Evolutionary conservation across 2,888 invertebrate species (phyloP), one percentile per base, ranked within the genome.

Genomic region (Conops quadrifasciatus): DNA sequence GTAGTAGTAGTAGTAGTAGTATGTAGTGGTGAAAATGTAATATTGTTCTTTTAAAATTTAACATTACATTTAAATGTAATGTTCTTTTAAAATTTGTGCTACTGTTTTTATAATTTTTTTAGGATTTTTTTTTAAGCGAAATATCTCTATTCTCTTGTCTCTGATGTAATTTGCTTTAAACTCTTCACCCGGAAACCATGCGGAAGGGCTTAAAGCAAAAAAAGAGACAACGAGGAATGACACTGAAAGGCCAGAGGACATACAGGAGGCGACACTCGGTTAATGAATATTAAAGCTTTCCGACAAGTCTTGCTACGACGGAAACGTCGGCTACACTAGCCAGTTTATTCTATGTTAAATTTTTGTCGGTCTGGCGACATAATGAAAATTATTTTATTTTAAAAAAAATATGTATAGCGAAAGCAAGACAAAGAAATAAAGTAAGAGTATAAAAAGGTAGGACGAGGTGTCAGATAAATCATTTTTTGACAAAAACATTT

Each of bases 261-360:
- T 59, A 26, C 59, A 26, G 59, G 30, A 36, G 36, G 5, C 36
- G 36, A 59, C 59, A 59, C 59, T 30, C 30, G 16, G 59, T 59
- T 59, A 59, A 63, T 63, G 43, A 63, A 63, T 63, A 64, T 47
- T 49, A n/a, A 53, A 53, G 53, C 21, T 13, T 63, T 15, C 62
- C 62, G 43, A 43, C 43, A 53, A 26, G 5, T 36, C 49, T 21
- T 47, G 36, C 4, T 36, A 36, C 26, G 56, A n/a, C n/a, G 21
- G n/a, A 16, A 24, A 11, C 13, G 13, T 19, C 56, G 13, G 2
- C 21, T 56, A 26, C 56, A 16, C 21, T 56, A 15, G 13, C 21
- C 56, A 56, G 21, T 56, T 24, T 56, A 24, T 56, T 24, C 56
- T 56, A 26, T 59, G 26, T 59, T 30, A 59, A 59, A 16, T 30